A percentile compares a stretch with the other conserved stretches of the same genome.
Evolutionary conservation across 2,888 invertebrate genomes (phyloP).

Genomic region (Agonum fuliginosum): DNA sequence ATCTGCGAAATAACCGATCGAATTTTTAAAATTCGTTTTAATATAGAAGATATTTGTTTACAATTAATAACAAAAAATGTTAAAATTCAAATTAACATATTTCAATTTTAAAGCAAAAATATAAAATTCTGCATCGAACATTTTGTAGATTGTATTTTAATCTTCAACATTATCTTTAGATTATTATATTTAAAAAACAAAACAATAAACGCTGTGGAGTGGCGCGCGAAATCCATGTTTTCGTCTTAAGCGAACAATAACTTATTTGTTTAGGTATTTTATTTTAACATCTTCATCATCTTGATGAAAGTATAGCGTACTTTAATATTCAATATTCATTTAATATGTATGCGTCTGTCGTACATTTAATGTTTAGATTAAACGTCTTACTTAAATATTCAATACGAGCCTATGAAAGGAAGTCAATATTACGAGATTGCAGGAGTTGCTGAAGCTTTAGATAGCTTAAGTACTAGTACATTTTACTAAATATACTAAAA

Average conservation of each 20-base stretch:
- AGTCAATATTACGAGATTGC: background rate
- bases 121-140: too few species aligned
- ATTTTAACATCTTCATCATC: background rate
- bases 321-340: conserved; percentile 48
- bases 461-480: conserved; percentile 11
- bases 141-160: too few species aligned
- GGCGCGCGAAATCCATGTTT: background rate
- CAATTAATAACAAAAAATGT: too few species aligned
- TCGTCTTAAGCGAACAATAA: background rate
- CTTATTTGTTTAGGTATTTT: conserved; percentile 2
- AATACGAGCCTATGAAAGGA: conserved; percentile 23
- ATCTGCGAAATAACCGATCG: too few species aligned
- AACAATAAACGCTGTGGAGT: background rate
- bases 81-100: too few species aligned
- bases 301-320: conserved; percentile 21
- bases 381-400: conserved; percentile 43
- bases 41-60: too few species aligned
- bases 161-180: too few species aligned
- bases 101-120: too few species aligned
- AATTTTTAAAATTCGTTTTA: too few species aligned
- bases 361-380: conserved; percentile 46
- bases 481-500: conserved; percentile 29
- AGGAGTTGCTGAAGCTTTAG: background rate
- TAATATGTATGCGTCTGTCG: conserved; percentile 38
- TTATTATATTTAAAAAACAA: too few species aligned